A percentile compares a stretch with the other conserved stretches of the same genome.
Conservation (phyloP, 2,797 vertebrate genomes). For the Microctenopoma lineatum region DNA sequence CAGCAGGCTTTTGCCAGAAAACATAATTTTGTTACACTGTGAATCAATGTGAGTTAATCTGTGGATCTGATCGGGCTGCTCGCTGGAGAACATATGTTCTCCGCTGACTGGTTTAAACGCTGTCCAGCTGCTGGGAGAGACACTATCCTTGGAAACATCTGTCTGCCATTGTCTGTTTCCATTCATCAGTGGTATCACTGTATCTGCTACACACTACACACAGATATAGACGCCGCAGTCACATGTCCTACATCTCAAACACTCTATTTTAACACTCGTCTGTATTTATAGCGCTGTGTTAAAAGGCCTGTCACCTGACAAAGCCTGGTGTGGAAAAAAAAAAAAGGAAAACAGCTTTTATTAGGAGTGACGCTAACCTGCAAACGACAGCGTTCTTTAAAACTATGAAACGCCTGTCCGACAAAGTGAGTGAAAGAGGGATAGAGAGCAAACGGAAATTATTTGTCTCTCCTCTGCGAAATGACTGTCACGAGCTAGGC, state of each 20-base stretch:
- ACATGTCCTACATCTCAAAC: constrained; percentile 65
- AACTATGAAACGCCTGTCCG: constrained; percentile 53
- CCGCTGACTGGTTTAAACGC: constrained; percentile 32
- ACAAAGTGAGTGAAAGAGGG: constrained; percentile 33
- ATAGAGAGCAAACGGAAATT: constrained; percentile 33
- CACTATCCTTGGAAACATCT: constrained; percentile 53
- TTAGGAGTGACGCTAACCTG: constrained; percentile 58
- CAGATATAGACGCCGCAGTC: constrained; percentile 62
- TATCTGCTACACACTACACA: constrained; percentile 48
- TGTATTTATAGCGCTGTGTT: constrained; percentile 77
- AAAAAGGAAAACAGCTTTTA: constrained; percentile 53
- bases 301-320: constrained; percentile 73
- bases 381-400: constrained; percentile 50
- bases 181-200: constrained; percentile 52
- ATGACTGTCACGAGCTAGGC: constrained; percentile 51
- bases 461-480: constrained; percentile 42
- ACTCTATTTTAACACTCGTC: constrained; percentile 74
- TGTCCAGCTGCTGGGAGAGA: constrained; percentile 56
- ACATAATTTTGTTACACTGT: constrained; percentile 41
- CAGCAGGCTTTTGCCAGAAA: constrained; percentile 23
- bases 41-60: constrained; percentile 67
- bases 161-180: constrained; percentile 48
- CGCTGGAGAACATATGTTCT: constrained; percentile 60
- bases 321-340: constrained; percentile 41
- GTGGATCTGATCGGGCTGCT: constrained; percentile 47